Evolutionary conservation across 2,113 vertebrate species (phyloP).

Genomic region (Perccottus glenii): DNA sequence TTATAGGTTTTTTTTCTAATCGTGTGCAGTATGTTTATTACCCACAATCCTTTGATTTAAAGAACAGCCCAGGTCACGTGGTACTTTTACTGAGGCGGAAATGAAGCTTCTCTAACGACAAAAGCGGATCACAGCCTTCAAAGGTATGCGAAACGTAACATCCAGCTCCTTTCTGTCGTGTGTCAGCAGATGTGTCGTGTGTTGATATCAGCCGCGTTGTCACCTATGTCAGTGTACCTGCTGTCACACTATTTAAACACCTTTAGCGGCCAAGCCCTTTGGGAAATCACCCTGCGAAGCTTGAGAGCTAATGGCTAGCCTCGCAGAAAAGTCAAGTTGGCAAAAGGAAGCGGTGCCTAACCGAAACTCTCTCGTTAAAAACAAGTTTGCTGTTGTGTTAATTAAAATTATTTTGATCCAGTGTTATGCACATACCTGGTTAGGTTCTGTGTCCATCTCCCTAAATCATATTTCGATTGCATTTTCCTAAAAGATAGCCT

Average conservation of each 20-base stretch:
- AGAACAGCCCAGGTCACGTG: constrained; percentile 63
- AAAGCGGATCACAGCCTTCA: constrained; percentile 61
- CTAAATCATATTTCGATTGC: too few species aligned
- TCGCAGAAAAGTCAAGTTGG: not conserved
- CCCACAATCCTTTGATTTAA: constrained; percentile 55
- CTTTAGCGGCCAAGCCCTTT: constrained; percentile 45
- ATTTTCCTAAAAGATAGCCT: too few species aligned
- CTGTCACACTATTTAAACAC: constrained; percentile 3
- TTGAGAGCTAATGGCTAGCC: constrained; percentile 64
- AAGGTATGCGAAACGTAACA: constrained; percentile 64
- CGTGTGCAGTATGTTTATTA: not conserved
- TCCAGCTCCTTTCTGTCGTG: not conserved
- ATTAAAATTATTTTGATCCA: not conserved
- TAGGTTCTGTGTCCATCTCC: too few species aligned
- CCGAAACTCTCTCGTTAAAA: not conserved
- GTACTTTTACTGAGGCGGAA: constrained; percentile 75
- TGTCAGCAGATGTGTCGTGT: constrained; percentile 1
- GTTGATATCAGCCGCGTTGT: not conserved
- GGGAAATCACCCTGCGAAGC: constrained; percentile 28
- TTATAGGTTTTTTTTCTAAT: not conserved
- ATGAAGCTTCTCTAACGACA: constrained; percentile 75
- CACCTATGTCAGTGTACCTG: not conserved
- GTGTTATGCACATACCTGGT: too few species aligned
- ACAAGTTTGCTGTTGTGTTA: not conserved
- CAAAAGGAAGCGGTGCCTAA: not conserved